Base-by-base conservation (phyloP, 2,888 invertebrate species). In the Cyclophora punctaria region DNA sequence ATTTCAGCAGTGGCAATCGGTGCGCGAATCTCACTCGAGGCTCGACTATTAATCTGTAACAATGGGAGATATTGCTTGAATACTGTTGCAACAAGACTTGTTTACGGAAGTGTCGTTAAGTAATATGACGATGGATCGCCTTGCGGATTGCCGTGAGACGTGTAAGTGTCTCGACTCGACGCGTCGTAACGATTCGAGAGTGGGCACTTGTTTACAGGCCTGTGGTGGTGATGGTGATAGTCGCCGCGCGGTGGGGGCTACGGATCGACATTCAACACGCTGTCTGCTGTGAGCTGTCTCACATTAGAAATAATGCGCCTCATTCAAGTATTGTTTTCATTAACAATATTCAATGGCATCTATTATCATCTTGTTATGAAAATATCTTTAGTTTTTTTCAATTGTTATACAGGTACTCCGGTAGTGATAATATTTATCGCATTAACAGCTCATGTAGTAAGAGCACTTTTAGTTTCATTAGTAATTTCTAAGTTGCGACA, bases 1-100 rank as follows among this genome's bases (percentile, higher is more conserved):
- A 83, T 83, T 71, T 90, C 90, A 50, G 89, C 88, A 63, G 89
- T 83, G 59, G 90, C 90, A 66, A 91, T 90, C 53, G 90, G 90
- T 60, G 90, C 85, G 54, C 82, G 76, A 50, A 80, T 73, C 64
- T 88, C 89, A 71, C 80, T 86, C 50, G 75, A 70, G 48, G 80
- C 74, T 58, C 81, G 77, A 62, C 75, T 76, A 80, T 76, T 85
- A 55, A 78, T 71, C 89, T 89, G 80, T 59, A 83, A 83, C 73
- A 78, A 81, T 57, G 37, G 56, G 62, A 60, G 63, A 62, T 35
- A 55, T 44, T 44, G 44, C 33, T 44, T 44, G 5, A 33, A 5
- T 44, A 52, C 48, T 53, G 50, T 45, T 52, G 47, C 44, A 58
- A 51, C 45, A 48, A 51, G 37, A 51, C 51, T 52, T 58, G 62